These are phyloP conservation scores for Syrphus vitripennis DNA, from an alignment of 2,888 invertebrate genomes.

Conservation along the genomic window DNA sequence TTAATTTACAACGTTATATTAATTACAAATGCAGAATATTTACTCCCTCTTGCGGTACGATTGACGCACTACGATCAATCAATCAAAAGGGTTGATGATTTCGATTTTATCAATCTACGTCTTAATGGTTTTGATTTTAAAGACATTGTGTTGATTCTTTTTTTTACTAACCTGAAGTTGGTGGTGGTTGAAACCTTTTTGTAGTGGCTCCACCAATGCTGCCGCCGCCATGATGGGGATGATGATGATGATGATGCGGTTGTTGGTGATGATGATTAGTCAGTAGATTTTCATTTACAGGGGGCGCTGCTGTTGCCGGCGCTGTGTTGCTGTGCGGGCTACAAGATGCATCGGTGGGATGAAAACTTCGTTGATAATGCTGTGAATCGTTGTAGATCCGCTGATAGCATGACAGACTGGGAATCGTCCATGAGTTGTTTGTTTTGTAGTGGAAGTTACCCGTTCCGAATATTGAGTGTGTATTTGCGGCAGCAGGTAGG, in stretches of 20 bases:
- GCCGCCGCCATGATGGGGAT: constrained; percentile 30
- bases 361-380: constrained; percentile 78
- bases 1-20: background rate
- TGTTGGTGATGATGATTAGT: constrained; percentile 50
- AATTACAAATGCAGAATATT: constrained; percentile 3
- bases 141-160: background rate
- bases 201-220: constrained; percentile 6
- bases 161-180: constrained; percentile 55
- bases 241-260: constrained; percentile 56
- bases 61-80: constrained; percentile 19
- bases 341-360: constrained; percentile 70
- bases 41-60: background rate
- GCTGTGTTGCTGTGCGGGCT: constrained; percentile 60
- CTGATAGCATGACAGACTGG: constrained; percentile 78
- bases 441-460: constrained; percentile 80
- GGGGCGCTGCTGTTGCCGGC: constrained; percentile 69
- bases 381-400: constrained; percentile 77
- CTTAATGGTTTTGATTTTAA: background rate
- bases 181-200: constrained; percentile 55
- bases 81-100: constrained; percentile 19
- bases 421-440: constrained; percentile 80
- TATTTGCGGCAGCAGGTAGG: constrained; percentile 74
- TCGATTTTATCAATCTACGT: constrained; percentile 15
- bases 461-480: constrained; percentile 80
- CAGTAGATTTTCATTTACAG: constrained; percentile 59